These are phyloP conservation scores for Leucoma salicis DNA, from an alignment of 2,888 invertebrate species.

Conservation along the genomic window DNA sequence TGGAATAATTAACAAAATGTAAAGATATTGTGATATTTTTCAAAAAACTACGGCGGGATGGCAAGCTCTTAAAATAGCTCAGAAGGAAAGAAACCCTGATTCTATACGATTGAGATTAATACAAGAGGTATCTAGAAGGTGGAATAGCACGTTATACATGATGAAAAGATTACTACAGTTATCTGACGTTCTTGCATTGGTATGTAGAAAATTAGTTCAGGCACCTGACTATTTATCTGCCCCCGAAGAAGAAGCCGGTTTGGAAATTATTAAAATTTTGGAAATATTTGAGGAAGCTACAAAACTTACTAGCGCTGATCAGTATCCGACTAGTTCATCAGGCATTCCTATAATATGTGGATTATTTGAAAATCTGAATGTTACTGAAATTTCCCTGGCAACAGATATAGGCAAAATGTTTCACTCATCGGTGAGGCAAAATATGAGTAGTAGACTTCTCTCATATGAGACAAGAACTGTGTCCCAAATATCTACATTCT, in stretches of 20 bases:
- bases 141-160: slow-evolving; percentile 10
- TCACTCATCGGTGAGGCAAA: background rate
- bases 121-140: slow-evolving; percentile 6
- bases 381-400: background rate
- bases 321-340: background rate
- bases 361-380: background rate
- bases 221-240: too few relatives aligned
- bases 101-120: slow-evolving; percentile 4
- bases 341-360: background rate
- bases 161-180: too few relatives aligned
- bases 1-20: slow-evolving; percentile 7
- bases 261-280: too few relatives aligned
- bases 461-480: background rate
- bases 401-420: background rate
- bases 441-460: background rate
- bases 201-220: too few relatives aligned
- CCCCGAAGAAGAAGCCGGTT: too few relatives aligned
- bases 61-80: too few relatives aligned
- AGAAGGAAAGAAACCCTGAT: slow-evolving; percentile 10
- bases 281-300: too few relatives aligned
- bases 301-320: background rate
- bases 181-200: too few relatives aligned
- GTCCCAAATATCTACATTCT: background rate
- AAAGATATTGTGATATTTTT: too few relatives aligned
- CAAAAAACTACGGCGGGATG: too few relatives aligned